These are phyloP conservation scores for Brenthis daphne DNA, from an alignment of 2,888 invertebrate species.

Conservation along the genomic window DNA sequence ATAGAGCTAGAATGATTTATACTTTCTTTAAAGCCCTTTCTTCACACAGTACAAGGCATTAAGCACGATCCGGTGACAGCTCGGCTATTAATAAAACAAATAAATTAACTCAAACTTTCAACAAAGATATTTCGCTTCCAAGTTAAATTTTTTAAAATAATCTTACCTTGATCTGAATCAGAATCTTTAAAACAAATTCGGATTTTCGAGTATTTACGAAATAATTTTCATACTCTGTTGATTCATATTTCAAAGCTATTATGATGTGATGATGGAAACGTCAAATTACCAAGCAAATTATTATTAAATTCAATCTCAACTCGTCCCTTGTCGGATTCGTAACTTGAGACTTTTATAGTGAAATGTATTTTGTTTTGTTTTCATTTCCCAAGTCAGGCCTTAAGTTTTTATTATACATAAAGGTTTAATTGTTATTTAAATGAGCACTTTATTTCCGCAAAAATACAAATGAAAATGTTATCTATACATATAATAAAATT, in stretches of 20 bases:
- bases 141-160: neutral
- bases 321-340: constrained; percentile 7
- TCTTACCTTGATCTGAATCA: neutral
- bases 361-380: constrained; percentile 3
- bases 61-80: neutral
- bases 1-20: constrained; percentile 6
- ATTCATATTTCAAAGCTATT: constrained; percentile 18
- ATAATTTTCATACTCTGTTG: constrained; percentile 4
- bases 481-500: neutral
- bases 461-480: neutral
- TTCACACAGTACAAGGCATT: constrained; percentile 3
- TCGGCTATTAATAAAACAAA: constrained; percentile 12
- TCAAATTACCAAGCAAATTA: constrained; percentile 15
- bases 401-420: neutral
- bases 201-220: constrained; percentile 3
- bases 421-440: constrained; percentile 3
- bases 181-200: neutral
- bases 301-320: constrained; percentile 19
- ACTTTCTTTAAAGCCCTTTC: neutral
- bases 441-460: neutral
- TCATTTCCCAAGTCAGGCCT: constrained; percentile 3
- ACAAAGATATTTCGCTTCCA: neutral
- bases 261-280: constrained; percentile 12
- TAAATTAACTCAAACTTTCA: neutral
- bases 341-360: constrained; percentile 10